Conservation (phyloP, 2,888 invertebrate species). For the Anorthoa munda region DNA sequence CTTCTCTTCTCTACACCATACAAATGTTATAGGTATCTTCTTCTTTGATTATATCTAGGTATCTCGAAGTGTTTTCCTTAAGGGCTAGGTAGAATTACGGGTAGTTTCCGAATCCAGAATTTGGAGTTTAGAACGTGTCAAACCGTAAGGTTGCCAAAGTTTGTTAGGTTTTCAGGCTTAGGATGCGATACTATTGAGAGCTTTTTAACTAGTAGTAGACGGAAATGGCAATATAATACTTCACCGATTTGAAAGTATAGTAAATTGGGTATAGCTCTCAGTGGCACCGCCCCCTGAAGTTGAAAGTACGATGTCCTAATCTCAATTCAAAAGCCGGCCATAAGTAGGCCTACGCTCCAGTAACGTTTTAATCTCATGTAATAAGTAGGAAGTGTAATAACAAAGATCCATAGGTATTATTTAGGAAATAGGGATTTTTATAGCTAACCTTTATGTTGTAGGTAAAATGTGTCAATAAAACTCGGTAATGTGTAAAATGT, state of each 20-base stretch:
- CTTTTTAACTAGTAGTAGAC: no score
- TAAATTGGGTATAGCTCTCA: no score
- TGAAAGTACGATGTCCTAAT: background rate
- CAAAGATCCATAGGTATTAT: background rate
- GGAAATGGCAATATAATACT: no score
- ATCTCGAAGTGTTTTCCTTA: background rate
- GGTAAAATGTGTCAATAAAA: constrained; percentile 70
- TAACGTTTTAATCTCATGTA: background rate
- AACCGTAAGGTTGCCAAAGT: background rate
- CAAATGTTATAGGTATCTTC: background rate
- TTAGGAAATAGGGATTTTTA: background rate
- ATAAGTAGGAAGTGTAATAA: background rate
- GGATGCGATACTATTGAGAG: no score
- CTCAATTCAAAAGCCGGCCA: background rate
- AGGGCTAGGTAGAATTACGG: background rate
- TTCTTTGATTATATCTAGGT: background rate
- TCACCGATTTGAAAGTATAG: no score
- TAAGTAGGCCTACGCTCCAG: background rate
- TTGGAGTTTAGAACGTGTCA: background rate
- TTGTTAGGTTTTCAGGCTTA: background rate
- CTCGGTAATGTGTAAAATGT: constrained; percentile 84
- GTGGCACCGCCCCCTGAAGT: background rate
- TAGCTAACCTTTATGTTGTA: background rate
- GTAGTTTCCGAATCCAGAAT: background rate
- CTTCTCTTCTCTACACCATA: background rate